Evolutionary conservation across 2,113 vertebrate species (phyloP).

Genomic region (Balaeniceps rex): DNA sequence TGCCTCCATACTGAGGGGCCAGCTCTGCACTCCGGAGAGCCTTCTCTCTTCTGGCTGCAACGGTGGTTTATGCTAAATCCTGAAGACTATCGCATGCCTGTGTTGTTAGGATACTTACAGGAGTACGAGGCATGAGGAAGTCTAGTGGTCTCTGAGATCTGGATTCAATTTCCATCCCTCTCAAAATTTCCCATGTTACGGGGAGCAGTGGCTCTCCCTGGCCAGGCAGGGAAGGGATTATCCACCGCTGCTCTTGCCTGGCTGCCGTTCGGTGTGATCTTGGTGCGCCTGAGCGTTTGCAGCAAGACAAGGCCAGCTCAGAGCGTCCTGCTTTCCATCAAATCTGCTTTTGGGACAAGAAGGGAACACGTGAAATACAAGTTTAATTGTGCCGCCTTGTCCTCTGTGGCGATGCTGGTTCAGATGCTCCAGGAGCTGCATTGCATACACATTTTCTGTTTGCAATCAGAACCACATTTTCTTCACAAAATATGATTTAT

Average conservation of each 20-base stretch:
- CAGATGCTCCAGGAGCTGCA: neutral
- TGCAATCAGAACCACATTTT: neutral
- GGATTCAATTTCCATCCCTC: neutral
- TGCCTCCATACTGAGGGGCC: too few species aligned
- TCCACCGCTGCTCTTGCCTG: neutral
- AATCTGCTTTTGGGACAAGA: neutral
- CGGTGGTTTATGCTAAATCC: neutral
- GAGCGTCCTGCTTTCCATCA: neutral
- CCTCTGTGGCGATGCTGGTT: neutral
- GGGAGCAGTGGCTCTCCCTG: neutral
- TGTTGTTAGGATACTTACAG: neutral
- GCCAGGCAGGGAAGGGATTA: neutral
- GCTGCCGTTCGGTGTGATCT: neutral
- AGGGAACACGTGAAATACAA: neutral
- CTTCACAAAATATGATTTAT: neutral
- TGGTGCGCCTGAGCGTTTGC: neutral
- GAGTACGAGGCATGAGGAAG: neutral
- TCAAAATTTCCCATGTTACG: accelerated
- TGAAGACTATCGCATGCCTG: neutral
- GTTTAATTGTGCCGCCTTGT: neutral
- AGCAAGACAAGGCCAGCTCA: neutral
- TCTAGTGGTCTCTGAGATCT: neutral
- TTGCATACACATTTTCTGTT: neutral
- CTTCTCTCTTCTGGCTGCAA: neutral
- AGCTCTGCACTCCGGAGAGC: neutral